Conservation (phyloP, 2,888 invertebrate species). For the Andrena fulva region DNA sequence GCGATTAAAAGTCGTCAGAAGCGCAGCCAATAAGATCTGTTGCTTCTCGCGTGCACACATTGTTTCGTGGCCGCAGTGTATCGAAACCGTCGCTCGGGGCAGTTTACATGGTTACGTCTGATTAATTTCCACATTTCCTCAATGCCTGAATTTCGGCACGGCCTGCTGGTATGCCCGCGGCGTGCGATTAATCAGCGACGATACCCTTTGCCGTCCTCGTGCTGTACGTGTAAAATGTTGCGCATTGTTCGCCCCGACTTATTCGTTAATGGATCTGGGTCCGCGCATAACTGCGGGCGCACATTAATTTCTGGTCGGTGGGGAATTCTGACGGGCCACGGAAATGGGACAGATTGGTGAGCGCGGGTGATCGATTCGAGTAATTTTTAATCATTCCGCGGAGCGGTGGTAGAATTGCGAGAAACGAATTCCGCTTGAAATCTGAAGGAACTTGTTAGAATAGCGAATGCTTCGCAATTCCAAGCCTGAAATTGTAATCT, state of each 20-base stretch:
- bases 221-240: not conserved
- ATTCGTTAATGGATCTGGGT: not conserved
- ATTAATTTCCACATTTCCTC: conserved; percentile 24
- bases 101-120: not conserved
- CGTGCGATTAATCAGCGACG: conserved; percentile 32
- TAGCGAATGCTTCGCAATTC: no score
- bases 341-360: not conserved
- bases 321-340: not conserved
- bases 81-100: not conserved
- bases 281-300: not conserved
- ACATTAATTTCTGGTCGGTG: not conserved
- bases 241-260: conserved; percentile 24
- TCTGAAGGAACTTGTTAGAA: no score
- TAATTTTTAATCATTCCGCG: not conserved
- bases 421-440: no score
- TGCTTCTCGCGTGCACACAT: no score
- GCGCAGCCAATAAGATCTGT: no score
- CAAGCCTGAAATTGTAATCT: no score
- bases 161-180: not conserved
- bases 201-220: conserved; percentile 9
- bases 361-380: not conserved
- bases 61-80: not conserved
- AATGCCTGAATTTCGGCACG: conserved; percentile 19
- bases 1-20: no score
- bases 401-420: no score